Evolutionary conservation across 30 jellyfish, hydroid and myxozoan genomes (phyloP).

Genomic region (Cassiopea xamachana): DNA sequence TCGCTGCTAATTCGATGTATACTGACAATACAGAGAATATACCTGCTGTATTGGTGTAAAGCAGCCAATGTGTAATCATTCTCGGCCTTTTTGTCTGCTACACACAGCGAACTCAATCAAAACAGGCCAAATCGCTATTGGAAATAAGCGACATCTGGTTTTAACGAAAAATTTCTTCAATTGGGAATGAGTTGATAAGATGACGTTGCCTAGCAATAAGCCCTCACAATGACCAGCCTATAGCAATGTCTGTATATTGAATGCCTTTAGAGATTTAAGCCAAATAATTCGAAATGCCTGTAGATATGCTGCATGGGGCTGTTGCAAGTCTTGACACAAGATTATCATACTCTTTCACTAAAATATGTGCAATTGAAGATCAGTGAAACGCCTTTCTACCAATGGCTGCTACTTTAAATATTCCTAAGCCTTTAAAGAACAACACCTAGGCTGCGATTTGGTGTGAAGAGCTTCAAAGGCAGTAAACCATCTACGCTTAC

Average conservation of each 20-base stretch:
- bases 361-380: too few species aligned
- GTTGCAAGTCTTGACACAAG: too few species aligned
- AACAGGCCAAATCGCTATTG: slow-evolving; percentile 75
- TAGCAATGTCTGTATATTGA: not conserved
- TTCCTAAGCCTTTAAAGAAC: too few species aligned
- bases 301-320: not conserved
- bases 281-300: not conserved
- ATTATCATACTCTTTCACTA: too few species aligned
- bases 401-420: too few species aligned
- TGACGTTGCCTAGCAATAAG: not conserved
- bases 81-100: slow-evolving; percentile 61
- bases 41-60: slow-evolving; percentile 56
- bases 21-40: not conserved
- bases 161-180: not conserved
- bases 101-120: slow-evolving; percentile 49
- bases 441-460: too few species aligned
- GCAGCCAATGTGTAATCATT: slow-evolving; percentile 48
- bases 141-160: slow-evolving; percentile 61
- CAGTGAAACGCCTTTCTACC: too few species aligned
- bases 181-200: not conserved
- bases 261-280: not conserved
- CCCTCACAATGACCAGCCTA: not conserved
- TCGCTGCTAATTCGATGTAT: not conserved
- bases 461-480: too few species aligned
- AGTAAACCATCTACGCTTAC: too few species aligned